Conservation (phyloP, 2,113 vertebrate species). For the Tetrao urogallus region DNA sequence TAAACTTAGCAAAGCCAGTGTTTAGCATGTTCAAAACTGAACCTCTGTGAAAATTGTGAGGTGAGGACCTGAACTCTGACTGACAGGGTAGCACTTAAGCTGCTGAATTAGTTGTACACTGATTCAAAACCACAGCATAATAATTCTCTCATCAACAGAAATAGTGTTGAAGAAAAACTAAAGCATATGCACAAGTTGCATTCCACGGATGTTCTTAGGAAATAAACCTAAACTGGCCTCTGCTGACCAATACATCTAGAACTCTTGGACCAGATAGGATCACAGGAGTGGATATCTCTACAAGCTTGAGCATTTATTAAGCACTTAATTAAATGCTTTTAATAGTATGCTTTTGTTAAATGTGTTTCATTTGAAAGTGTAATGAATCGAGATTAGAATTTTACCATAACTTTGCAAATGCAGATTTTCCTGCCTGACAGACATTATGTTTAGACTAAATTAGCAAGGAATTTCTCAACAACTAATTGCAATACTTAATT, state of each 20-base stretch:
- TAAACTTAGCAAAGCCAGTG: background rate
- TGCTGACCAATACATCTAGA: background rate
- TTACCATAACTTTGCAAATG: background rate
- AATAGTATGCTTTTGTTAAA: background rate
- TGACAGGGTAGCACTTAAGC: background rate
- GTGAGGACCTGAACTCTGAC: background rate
- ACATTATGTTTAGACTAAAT: background rate
- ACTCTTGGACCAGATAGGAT: background rate
- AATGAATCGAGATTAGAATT: background rate
- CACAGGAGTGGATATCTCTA: background rate
- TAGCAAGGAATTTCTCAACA: constrained; percentile 2
- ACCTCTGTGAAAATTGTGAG: background rate
- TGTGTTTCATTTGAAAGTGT: background rate
- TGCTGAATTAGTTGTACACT: background rate
- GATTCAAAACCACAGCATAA: background rate
- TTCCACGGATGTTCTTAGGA: background rate
- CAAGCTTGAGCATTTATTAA: background rate
- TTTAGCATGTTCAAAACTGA: background rate
- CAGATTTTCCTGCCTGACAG: background rate
- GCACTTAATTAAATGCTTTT: background rate
- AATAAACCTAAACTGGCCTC: background rate
- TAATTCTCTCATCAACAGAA: background rate
- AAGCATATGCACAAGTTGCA: background rate
- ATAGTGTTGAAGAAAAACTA: background rate
- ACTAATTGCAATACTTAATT: constrained; percentile 1